Evolutionary conservation across 2,113 vertebrate species (phyloP), one percentile per base, ranked within the genome.

Genomic region (Athene cunicularia): DNA sequence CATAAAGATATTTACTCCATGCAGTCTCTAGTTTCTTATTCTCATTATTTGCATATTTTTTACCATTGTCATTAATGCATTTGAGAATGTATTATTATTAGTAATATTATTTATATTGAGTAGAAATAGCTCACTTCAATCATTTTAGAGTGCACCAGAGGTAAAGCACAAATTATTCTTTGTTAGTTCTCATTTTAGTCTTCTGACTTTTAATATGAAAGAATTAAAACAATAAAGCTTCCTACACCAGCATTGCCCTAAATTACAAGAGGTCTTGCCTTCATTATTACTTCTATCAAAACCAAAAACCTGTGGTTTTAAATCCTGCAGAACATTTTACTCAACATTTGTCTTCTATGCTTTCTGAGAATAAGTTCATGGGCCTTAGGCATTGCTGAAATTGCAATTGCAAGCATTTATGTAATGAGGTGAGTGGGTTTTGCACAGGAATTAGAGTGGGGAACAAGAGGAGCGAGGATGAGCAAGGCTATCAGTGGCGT

Each of bases 401-500:
- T 63, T 53, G 11, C 72, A 47, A 37, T 72, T 52, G 28, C 55
- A 81, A 22, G 9, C 11, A 9, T 71, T 85, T 67, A 12, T 52
- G 15, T 33, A 21, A 75, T 39, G 32, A 72, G 21, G 20, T 35
- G 41, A 74, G 45, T 14, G n/a, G 5, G 5, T 63, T 91, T 74
- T 4, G 12, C 35, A 30, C 5, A n/a, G 32, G 52, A 63, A 28
- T 85, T 63, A 41, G 21, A 67, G 41, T 45, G 76, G 32, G 28
- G 17, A 74, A 59, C 17, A 45, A 1, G 0, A 52, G 41, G 23
- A 80, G 26, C 13, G 39, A 91, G 58, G 22, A 43, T 12, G 28
- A 66, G 15, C 0, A 0, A 88, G 60, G 20, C 59, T 52, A 22
- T 17, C 49, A 18, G 13, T 19, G 43, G 35, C 1, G 0, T 9